phyloP scores from a whole-genome alignment of 2,113 vertebrate species.

The Sapayoa aenigma region DNA sequence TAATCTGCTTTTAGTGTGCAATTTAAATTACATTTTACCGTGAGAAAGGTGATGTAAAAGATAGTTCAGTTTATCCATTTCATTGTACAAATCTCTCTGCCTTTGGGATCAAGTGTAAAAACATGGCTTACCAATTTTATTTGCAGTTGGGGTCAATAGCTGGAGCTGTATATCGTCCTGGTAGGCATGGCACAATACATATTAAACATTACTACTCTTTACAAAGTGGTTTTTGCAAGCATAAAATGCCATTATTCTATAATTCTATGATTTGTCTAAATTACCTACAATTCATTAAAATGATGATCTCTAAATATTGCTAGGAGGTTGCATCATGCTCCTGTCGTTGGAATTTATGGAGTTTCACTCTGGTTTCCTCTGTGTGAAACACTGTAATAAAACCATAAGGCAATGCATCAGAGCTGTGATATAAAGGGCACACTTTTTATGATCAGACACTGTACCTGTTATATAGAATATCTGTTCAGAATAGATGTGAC shows the following conservation, averaged over 20 bases:
- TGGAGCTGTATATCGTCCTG: neutral
- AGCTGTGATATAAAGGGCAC: neutral
- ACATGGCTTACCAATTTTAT: neutral
- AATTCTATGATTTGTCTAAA: neutral
- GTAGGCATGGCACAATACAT: neutral
- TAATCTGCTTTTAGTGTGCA: neutral
- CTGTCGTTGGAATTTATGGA: conserved; percentile 11
- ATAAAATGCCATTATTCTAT: neutral
- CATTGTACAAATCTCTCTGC: neutral
- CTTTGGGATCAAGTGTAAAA: neutral
- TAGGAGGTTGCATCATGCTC: neutral
- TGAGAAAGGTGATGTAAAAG: neutral
- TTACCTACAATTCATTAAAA: conserved; percentile 15
- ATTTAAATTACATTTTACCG: neutral
- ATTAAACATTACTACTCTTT: neutral
- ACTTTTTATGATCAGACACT: conserved; percentile 14
- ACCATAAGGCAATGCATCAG: neutral
- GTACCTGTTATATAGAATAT: neutral
- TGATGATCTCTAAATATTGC: neutral
- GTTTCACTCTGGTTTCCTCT: neutral
- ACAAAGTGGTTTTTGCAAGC: neutral
- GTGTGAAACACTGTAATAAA: conserved; percentile 3
- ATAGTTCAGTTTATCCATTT: neutral
- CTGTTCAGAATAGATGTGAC: conserved; percentile 21
- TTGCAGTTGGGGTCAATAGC: neutral